phyloP scores from a whole-genome alignment of 2,113 vertebrate genomes.

The Archocentrus centrarchus region DNA sequence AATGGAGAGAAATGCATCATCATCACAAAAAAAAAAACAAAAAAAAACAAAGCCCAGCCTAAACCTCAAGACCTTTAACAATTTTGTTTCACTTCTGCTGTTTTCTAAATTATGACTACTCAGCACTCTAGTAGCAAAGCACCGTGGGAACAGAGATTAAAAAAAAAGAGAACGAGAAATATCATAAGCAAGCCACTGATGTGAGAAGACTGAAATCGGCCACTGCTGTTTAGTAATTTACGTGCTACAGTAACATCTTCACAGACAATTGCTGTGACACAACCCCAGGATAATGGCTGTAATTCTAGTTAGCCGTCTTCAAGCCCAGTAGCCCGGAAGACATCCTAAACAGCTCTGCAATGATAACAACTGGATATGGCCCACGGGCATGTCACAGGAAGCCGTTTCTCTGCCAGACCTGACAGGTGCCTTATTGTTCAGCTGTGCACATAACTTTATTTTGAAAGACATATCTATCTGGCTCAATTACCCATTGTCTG shows the following conservation, averaged over 20 bases:
- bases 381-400: conserved; percentile 69
- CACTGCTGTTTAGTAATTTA: conserved; percentile 20
- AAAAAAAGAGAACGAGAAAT: neutral
- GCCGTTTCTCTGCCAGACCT: conserved; percentile 53
- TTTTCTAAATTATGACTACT: conserved; percentile 47
- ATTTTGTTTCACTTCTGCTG: conserved; percentile 16
- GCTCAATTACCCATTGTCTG: conserved; percentile 69
- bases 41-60: conserved; percentile 1
- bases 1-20: conserved; percentile 33
- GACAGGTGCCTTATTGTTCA: conserved; percentile 77
- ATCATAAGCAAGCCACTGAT: neutral
- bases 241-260: conserved; percentile 37
- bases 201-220: conserved; percentile 6
- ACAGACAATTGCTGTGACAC: conserved; percentile 26
- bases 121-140: conserved; percentile 49
- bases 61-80: conserved; percentile 9
- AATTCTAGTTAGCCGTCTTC: conserved; percentile 61
- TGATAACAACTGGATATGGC: conserved; percentile 65
- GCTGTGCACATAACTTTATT: conserved; percentile 67
- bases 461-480: conserved; percentile 68
- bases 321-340: conserved; percentile 48
- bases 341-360: conserved; percentile 64
- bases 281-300: conserved; percentile 44
- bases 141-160: conserved; percentile 56
- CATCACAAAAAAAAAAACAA: neutral